phyloP scores from a whole-genome alignment of 2,797 vertebrate species.

The Protonibea diacanthus region DNA sequence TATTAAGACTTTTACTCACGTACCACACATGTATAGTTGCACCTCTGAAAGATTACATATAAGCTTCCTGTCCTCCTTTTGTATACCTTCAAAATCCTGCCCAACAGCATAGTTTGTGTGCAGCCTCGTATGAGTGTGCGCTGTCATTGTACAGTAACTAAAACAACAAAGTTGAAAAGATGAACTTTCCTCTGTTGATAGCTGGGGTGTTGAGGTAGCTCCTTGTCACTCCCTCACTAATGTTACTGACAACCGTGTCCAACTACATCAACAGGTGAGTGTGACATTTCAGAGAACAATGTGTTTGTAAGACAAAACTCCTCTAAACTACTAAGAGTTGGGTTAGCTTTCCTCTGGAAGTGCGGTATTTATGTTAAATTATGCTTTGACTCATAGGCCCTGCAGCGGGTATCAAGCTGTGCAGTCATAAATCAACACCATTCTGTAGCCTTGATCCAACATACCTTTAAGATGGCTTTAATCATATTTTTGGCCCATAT shows the following conservation, averaged over 20 bases:
- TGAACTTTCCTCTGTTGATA: neutral
- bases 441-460: no score
- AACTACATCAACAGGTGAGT: conserved; percentile 7
- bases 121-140: neutral
- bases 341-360: neutral
- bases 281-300: conserved; percentile 12
- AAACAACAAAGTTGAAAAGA: conserved; percentile 4
- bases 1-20: neutral
- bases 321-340: neutral
- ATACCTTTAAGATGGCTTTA: no score
- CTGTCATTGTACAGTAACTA: neutral
- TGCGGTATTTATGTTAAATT: neutral
- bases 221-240: neutral
- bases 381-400: neutral
- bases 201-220: accelerated
- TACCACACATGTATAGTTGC: neutral
- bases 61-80: neutral
- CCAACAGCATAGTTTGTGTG: neutral
- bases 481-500: no score
- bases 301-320: neutral
- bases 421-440: neutral
- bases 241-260: neutral
- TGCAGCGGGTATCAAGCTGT: neutral
- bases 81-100: neutral
- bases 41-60: no score